Evolutionary conservation across 2,888 invertebrate species (phyloP).

Genomic region (Sphinx pinastri): DNA sequence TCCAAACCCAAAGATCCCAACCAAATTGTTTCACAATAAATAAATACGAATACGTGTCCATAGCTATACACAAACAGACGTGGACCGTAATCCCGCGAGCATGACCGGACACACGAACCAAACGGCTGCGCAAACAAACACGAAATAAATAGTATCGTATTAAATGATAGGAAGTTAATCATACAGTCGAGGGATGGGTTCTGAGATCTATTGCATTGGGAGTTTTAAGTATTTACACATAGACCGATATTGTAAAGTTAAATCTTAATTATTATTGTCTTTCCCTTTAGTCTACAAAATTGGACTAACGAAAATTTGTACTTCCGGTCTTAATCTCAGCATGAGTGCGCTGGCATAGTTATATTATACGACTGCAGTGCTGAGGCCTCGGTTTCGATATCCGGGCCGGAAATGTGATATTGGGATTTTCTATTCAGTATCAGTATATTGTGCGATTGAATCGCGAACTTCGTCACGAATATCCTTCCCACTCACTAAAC

Average conservation of each 20-base stretch:
- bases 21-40: not conserved
- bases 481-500: too few relatives aligned
- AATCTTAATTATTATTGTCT: too few relatives aligned
- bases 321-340: too few relatives aligned
- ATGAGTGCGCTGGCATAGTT: too few relatives aligned
- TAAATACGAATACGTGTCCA: conserved; percentile 14
- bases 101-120: conserved; percentile 31
- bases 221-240: not conserved
- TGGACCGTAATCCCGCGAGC: conserved; percentile 32
- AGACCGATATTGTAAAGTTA: not conserved
- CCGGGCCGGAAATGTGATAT: too few relatives aligned
- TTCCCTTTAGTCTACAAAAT: too few relatives aligned
- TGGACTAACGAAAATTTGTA: too few relatives aligned
- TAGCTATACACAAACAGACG: conserved; percentile 13
- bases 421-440: too few relatives aligned
- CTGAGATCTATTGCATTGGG: conserved; percentile 5
- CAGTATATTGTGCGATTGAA: too few relatives aligned
- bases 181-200: not conserved
- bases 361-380: too few relatives aligned
- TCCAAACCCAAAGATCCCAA: not conserved
- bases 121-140: conserved; percentile 28
- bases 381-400: too few relatives aligned
- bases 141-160: conserved; percentile 29
- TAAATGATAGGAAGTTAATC: conserved; percentile 25
- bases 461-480: too few relatives aligned